These are phyloP conservation scores for Lycaena phlaeas DNA, from an alignment of 2,888 invertebrate genomes.

Conservation along the genomic window DNA sequence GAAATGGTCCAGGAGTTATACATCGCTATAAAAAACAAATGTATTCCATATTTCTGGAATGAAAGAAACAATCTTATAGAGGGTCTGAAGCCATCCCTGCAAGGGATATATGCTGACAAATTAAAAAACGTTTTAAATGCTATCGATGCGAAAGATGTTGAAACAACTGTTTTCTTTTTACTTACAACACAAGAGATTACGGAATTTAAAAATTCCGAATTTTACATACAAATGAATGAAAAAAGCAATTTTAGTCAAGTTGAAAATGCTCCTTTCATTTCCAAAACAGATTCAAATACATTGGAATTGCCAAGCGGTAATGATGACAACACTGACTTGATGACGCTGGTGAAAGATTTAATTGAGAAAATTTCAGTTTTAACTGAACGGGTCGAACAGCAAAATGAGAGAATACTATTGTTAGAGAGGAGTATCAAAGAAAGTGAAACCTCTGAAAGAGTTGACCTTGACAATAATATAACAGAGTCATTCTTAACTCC, in stretches of 20 bases:
- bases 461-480: too few species aligned
- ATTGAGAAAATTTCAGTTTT: constrained; percentile 29
- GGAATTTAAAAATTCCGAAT: constrained; percentile 37
- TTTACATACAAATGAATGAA: constrained; percentile 26
- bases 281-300: constrained; percentile 4
- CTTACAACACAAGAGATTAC: constrained; percentile 36
- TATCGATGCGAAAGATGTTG: constrained; percentile 41
- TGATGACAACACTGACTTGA: neutral
- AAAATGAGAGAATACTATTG: constrained; percentile 26
- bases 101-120: constrained; percentile 38
- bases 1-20: constrained; percentile 46
- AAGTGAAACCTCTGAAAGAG: too few species aligned
- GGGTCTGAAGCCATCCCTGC: constrained; percentile 34
- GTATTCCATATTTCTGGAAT: constrained; percentile 54
- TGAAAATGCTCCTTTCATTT: neutral
- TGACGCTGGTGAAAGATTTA: constrained; percentile 24
- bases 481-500: too few species aligned
- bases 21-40: constrained; percentile 32
- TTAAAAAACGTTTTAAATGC: constrained; percentile 45
- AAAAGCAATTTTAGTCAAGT: too few species aligned
- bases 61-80: constrained; percentile 43
- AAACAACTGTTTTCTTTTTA: constrained; percentile 32
- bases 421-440: neutral
- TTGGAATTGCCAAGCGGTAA: too few species aligned
- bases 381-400: constrained; percentile 23